Conservation (phyloP, 2,113 vertebrate genomes). For the western clawed frog (Xenopus tropicalis) region DNA sequence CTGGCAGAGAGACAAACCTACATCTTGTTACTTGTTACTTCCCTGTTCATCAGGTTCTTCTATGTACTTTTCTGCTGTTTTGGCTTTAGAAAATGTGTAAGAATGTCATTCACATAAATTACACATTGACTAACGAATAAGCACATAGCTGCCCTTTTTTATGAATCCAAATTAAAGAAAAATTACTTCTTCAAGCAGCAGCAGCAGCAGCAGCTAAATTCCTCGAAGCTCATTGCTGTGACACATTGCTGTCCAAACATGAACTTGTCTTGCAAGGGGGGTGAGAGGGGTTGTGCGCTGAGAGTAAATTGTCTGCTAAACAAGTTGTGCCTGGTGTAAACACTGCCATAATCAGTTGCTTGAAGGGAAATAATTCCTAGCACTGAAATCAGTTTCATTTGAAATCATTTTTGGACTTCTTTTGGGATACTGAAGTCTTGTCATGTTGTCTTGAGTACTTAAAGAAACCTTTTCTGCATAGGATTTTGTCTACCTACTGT, state of each 20-base stretch:
- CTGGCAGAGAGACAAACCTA: constrained; percentile 26
- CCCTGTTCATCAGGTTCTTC: constrained; percentile 25
- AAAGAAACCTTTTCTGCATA: too few species aligned
- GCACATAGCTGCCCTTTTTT: constrained; percentile 10
- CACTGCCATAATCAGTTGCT: background rate
- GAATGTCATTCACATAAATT: constrained; percentile 22
- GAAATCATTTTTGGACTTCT: too few species aligned
- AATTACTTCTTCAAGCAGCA: constrained; percentile 23
- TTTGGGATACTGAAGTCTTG: too few species aligned
- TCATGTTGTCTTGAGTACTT: too few species aligned
- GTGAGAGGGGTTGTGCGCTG: too few species aligned
- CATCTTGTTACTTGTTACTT: constrained; percentile 8
- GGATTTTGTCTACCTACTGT: too few species aligned
- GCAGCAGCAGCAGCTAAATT: constrained; percentile 27
- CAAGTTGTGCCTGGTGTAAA: background rate
- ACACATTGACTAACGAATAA: background rate
- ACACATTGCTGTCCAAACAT: constrained; percentile 27
- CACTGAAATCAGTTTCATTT: too few species aligned
- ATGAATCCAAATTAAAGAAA: constrained; percentile 11
- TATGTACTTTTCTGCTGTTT: constrained; percentile 14
- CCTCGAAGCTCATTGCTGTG: constrained; percentile 29
- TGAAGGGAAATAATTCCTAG: background rate
- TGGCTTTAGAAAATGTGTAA: constrained; percentile 6
- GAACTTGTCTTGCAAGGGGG: constrained; percentile 15
- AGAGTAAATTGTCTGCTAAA: constrained; percentile 16